A percentile compares a stretch with the other conserved stretches of the same genome.
These are phyloP conservation scores for Bubo bubo DNA, from an alignment of 2,113 vertebrate species.

Conservation along the genomic window DNA sequence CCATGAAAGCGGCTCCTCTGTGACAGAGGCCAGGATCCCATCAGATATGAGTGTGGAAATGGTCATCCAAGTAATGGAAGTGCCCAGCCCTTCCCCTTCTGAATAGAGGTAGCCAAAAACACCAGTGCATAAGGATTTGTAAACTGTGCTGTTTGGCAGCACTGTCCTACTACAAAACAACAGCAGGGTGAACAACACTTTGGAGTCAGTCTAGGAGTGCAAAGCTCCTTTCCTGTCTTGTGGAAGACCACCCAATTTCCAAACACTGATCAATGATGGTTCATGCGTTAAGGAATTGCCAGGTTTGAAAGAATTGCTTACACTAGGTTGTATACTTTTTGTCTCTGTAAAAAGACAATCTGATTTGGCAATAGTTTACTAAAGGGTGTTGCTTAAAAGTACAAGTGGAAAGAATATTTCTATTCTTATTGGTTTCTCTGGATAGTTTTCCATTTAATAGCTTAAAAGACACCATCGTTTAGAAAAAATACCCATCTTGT, in stretches of 20 bases:
- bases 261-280: not conserved
- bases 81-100: not conserved
- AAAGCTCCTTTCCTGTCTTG: not conserved
- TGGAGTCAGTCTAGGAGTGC: not conserved
- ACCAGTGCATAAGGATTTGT: not conserved
- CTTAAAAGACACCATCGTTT: not conserved
- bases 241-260: slow-evolving; percentile 5
- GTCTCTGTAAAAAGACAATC: not conserved
- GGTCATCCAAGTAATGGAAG: not conserved
- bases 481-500: not conserved
- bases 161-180: not conserved
- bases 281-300: not conserved
- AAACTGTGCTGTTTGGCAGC: not conserved
- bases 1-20: not conserved
- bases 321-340: not conserved
- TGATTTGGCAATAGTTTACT: not conserved
- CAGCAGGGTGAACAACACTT: not conserved
- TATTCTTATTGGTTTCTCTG: not conserved
- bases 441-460: not conserved
- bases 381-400: not conserved
- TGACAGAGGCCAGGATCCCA: not conserved
- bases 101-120: not conserved
- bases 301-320: not conserved
- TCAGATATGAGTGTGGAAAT: not conserved
- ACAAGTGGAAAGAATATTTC: not conserved